Conservation (phyloP, 2,113 vertebrate species). For the Mesocricetus auratus region DNA sequence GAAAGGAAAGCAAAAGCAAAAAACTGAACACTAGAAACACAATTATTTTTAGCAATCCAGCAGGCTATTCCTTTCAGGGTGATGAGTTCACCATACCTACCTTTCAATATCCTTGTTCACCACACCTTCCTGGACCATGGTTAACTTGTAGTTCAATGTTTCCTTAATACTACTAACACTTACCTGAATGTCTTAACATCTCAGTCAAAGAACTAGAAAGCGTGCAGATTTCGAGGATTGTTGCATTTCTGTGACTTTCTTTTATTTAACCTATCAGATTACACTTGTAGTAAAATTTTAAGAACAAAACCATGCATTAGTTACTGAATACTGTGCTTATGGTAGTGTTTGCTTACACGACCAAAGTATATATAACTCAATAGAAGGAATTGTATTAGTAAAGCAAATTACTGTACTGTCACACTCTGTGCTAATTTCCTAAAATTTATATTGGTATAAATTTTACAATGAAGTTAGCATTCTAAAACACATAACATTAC, state of each 20-base stretch:
- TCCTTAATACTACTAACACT: slow-evolving; percentile 19
- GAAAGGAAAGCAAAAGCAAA: neutral
- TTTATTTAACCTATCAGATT: neutral
- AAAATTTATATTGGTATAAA: neutral
- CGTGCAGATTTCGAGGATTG: neutral
- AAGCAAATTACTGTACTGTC: neutral
- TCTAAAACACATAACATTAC: neutral
- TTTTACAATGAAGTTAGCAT: slow-evolving; percentile 13
- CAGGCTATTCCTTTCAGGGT: neutral
- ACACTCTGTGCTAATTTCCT: neutral
- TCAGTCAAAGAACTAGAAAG: neutral
- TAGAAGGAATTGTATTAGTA: neutral
- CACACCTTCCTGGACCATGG: neutral
- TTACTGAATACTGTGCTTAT: neutral
- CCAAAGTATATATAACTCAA: neutral
- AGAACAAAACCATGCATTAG: neutral
- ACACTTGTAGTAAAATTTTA: neutral
- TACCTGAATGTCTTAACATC: slow-evolving; percentile 45
- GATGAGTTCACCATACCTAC: neutral
- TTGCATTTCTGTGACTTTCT: slow-evolving; percentile 24
- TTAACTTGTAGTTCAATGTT: slow-evolving; percentile 17
- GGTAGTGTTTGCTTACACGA: neutral
- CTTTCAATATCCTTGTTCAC: neutral
- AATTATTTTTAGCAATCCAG: neutral
- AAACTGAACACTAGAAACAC: neutral